Percentiles rank a stretch among this genome's conserved stretches.
These are phyloP conservation scores for Dipodomys ordii DNA, from an alignment of 2,113 vertebrate genomes.

Conservation along the genomic window DNA sequence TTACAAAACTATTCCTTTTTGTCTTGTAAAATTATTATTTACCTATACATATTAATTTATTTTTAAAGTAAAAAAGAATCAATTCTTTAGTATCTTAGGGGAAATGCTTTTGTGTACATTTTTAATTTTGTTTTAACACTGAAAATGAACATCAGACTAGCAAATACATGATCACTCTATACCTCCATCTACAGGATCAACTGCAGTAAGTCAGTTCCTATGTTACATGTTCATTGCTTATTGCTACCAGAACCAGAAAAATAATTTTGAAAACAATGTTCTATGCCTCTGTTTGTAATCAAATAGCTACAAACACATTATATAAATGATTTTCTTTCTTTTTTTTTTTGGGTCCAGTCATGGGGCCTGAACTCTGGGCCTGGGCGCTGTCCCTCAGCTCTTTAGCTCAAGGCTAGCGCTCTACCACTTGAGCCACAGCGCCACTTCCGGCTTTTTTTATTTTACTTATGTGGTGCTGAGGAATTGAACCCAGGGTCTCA, in stretches of 20 bases:
- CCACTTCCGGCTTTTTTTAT: too few species aligned
- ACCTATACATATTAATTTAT: conserved; percentile 36
- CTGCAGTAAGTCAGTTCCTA: not conserved
- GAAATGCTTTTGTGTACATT: not conserved
- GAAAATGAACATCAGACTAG: not conserved
- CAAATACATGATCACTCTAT: not conserved
- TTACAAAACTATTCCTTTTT: not conserved
- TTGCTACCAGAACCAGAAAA: not conserved
- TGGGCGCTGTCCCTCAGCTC: too few species aligned
- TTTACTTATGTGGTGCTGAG: too few species aligned
- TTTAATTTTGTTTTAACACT: not conserved
- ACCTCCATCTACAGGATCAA: conserved; percentile 73
- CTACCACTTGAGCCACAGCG: too few species aligned
- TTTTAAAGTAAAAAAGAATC: conserved; percentile 38
- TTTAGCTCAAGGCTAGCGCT: too few species aligned
- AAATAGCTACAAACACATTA: not conserved
- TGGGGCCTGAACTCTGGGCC: too few species aligned
- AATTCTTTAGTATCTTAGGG: not conserved
- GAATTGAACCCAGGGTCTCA: too few species aligned
- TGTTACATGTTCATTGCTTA: not conserved
- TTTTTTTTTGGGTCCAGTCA: too few species aligned
- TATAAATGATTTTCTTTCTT: not conserved
- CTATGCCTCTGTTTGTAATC: not conserved
- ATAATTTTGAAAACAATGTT: not conserved
- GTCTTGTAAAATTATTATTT: not conserved